These are phyloP conservation scores for silkworm (Bombyx mori) DNA, from an alignment of 1,140 invertebrate genomes.

Conservation along the genomic window ASM3026992v2 NC_085119.1:10947501-10948000, in stretches of 20 bases:
- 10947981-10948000: constrained; percentile 77
- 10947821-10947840: constrained; percentile 79
- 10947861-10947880: constrained; percentile 80
- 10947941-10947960: constrained; percentile 76
- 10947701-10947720: constrained; percentile 68
- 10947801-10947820: constrained; percentile 76
- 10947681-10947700: constrained; percentile 69
- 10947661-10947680: constrained; percentile 68
- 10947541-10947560: constrained; percentile 79
- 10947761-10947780: constrained; percentile 62
- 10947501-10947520: constrained; percentile 76
- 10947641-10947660: constrained; percentile 81
- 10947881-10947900: constrained; percentile 78
- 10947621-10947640: constrained; percentile 78
- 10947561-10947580: constrained; percentile 75
- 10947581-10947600: constrained; percentile 71
- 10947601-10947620: constrained; percentile 76
- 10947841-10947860: constrained; percentile 75
- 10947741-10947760: constrained; percentile 63
- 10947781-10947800: constrained; percentile 57
- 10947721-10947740: constrained; percentile 58
- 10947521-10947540: constrained; percentile 73
- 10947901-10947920: constrained; percentile 84
- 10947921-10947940: constrained; percentile 82
- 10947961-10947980: constrained; percentile 73